These are phyloP conservation scores for Melanotaenia maccullochi DNA, from an alignment of 2,797 vertebrate genomes.

Conservation along the genomic window DNA sequence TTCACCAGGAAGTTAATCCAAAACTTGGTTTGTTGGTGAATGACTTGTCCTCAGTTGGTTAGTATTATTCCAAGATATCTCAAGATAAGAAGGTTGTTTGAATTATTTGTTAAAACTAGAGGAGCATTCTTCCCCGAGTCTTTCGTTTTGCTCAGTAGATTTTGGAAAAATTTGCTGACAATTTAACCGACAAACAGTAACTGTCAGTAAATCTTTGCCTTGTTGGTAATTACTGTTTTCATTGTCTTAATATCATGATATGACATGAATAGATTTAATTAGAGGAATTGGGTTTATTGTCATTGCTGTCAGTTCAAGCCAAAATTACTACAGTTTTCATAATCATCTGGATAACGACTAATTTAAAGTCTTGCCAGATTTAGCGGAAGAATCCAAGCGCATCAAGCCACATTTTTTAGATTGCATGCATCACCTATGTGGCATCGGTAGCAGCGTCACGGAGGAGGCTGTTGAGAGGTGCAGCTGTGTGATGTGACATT, in stretches of 20 bases:
- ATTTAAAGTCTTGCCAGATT: conserved; percentile 4
- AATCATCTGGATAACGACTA: conserved; percentile 17
- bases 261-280: conserved; percentile 2
- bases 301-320: conserved; percentile 14
- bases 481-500: conserved; percentile 52
- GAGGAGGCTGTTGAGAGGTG: conserved; percentile 28
- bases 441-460: conserved; percentile 24
- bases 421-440: conserved; percentile 38
- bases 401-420: conserved; percentile 27
- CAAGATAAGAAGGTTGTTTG: neutral
- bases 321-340: conserved; percentile 17
- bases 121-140: neutral
- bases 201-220: neutral
- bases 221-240: neutral
- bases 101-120: neutral
- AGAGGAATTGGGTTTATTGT: neutral
- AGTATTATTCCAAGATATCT: neutral
- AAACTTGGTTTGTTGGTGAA: conserved; percentile 3
- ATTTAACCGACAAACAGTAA: neutral
- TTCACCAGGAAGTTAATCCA: neutral
- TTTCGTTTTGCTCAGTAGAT: too few species aligned
- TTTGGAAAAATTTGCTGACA: neutral
- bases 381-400: neutral
- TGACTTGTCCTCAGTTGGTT: neutral
- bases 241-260: neutral